phyloP scores from a whole-genome alignment of 2,797 vertebrate genomes.

The Sorex maritimensis region DNA sequence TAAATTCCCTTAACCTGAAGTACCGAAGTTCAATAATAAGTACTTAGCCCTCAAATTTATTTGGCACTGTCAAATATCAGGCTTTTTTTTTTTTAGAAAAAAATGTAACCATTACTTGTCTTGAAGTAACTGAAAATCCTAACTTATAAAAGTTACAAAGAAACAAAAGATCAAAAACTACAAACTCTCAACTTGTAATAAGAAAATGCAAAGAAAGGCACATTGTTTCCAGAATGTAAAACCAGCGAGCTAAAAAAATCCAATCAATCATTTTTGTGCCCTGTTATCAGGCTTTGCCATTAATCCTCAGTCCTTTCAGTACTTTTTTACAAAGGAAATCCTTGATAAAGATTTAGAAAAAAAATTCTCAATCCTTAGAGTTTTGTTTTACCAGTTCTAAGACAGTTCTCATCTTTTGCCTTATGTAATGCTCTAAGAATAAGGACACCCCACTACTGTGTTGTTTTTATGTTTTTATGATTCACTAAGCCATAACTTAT shows the following conservation, averaged over 20 bases:
- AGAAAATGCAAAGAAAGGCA: too few relatives aligned
- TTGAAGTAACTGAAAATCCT: neutral
- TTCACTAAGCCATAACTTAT: neutral
- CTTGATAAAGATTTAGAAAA: neutral
- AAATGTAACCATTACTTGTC: neutral
- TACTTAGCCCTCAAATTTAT: neutral
- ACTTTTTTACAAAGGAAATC: too few relatives aligned
- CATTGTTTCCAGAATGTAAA: neutral
- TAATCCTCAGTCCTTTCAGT: neutral
- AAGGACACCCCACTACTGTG: neutral
- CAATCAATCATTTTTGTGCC: neutral
- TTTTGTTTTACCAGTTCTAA: neutral
- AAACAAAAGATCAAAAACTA: neutral
- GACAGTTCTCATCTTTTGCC: neutral
- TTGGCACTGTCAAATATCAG: neutral
- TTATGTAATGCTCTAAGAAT: neutral
- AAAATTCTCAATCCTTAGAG: neutral
- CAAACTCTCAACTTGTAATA: too few relatives aligned
- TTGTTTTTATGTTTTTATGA: constrained; percentile 38
- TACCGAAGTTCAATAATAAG: constrained; percentile 13
- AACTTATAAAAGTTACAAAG: neutral
- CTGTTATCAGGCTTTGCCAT: neutral
- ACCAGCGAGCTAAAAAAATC: neutral
- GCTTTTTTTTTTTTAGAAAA: neutral
- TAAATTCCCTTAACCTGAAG: constrained; percentile 15